Evolutionary conservation across 2,113 vertebrate species (phyloP), one percentile per base, ranked within the genome.

Genomic region (Ameiurus melas): DNA sequence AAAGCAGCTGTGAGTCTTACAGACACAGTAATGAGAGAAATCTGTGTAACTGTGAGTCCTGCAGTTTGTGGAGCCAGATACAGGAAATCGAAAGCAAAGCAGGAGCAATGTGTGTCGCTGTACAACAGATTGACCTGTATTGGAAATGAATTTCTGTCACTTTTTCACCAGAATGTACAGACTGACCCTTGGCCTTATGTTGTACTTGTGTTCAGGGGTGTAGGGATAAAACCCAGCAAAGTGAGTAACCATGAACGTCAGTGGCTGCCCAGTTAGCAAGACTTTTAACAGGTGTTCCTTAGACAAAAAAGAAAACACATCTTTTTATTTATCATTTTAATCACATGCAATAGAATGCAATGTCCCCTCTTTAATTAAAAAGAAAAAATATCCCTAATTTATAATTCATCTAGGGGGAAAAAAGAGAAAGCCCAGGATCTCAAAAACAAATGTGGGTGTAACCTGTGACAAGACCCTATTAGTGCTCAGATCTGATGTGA

Each of bases 1-100:
- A 47, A 33, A 43, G 53, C 39, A 57, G 80, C 27, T 9, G 4
- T 57, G 78, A 51, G 66, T 75, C 39, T 60, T 83, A 83, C 55
- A 62, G 55, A 51, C 83, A 55, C 36, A 47, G 25, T 62, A 47
- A n/a, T 60, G 25, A 71, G 66, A 82, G 47, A 57, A 79, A 87
- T 13, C 6, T 0, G 17, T 58, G 55, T 8, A 68, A 51, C 83
- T n/a, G 17, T 53, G n/a, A 36, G 68, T 55, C 64, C 43, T 53
- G n/a, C 25, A 51, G n/a, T 30, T 27, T 22, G 27, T 71, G 77
- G 39, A 66, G 66, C 66, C 20, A 64, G 36, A 62, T 7, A 66
- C 73, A 36, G 9, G 58, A n/a, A 64, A 43, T 12, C 12, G 13
- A 43, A 47, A 60, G 33, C 47, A 86, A 39, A 51, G 47, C n/a